These are phyloP conservation scores for Archocentrus centrarchus DNA, from an alignment of 2,113 vertebrate species.

Conservation along the genomic window DNA sequence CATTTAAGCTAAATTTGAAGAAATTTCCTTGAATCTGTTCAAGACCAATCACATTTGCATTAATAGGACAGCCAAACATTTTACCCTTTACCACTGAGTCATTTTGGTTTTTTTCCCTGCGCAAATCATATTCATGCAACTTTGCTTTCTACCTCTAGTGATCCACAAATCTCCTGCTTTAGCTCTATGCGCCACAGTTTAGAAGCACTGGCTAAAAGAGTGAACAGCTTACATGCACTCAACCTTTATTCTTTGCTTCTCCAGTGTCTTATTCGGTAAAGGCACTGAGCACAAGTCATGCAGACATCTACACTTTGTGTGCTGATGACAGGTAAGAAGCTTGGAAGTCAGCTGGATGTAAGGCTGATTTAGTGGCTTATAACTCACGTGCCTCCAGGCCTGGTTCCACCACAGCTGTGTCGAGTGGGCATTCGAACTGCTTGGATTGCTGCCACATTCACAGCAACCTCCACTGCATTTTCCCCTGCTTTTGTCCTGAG, in stretches of 20 bases:
- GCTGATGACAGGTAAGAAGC: constrained; percentile 39
- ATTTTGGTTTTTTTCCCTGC: not conserved
- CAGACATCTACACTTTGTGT: constrained; percentile 21
- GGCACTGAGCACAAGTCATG: not conserved
- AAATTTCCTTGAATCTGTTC: not conserved
- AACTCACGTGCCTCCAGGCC: constrained; percentile 48
- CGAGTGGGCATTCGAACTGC: constrained; percentile 15
- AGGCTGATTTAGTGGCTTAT: constrained; percentile 62
- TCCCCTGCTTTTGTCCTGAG: constrained; percentile 43
- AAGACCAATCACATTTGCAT: not conserved
- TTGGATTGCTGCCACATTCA: constrained; percentile 41
- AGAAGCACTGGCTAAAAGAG: not conserved
- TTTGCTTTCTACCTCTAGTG: not conserved
- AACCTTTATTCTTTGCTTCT: not conserved
- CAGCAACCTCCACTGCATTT: constrained; percentile 51
- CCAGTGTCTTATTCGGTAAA: not conserved
- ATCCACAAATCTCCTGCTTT: not conserved
- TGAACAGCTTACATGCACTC: not conserved
- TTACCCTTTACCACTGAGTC: too few species aligned
- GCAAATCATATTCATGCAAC: accelerated
- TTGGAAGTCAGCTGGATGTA: constrained; percentile 52
- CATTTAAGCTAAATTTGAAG: not conserved
- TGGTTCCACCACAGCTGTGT: constrained; percentile 23
- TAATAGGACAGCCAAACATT: not conserved
- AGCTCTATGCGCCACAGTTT: not conserved